Evolutionary conservation across 2,797 vertebrate genomes (phyloP), one percentile per base, ranked within the genome.

Genomic region (Pteropus rufus): DNA sequence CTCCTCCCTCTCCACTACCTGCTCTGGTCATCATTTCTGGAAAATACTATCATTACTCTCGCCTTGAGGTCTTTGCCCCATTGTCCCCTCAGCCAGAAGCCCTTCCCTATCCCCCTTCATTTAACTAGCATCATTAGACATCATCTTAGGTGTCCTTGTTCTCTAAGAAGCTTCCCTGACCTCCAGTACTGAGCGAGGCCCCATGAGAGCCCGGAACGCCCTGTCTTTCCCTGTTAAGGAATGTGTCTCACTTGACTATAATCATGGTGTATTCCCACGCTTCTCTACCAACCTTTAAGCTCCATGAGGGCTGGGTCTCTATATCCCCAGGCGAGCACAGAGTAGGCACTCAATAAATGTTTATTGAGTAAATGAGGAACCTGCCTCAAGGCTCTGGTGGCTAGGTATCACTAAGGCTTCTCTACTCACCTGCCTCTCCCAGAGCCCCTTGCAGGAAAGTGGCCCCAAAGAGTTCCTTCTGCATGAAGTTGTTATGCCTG

Each of bases 221-320:
- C 26, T 34, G 0, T 2, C 21, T 24, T 72, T 70, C 7, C 39
- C 23, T 19, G 0, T 10, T 26, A 39, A 29, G 29, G 6, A 15
- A 9, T 11, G 7, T 0, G 8, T 31, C 92, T 12, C 58, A 9
- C 49, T 31, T 11, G 60, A 19, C 14, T 41, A 14, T 34, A 41
- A 52, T 10, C 39, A 1, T 21, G 24, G 65, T 21, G 5, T 26
- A 26, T 44, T 80, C 54, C 34, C 64, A 9, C 26, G 41, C n/a
- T 39, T 86, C 36, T 79, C 34, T 12, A 18, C 36, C 16, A 4
- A 14, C 10, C 41, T 77, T 49, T 10, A 19, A 49, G 10, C 36
- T 5, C 41, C 18, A 0, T 1, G 36, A 79, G 18, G 10, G 39
- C 46, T 14, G 10, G 54, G 62, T 64, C 36, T 70, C 31, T 36